Evolutionary conservation across 2,113 vertebrate genomes (phyloP).

Genomic region (Helogale parvula): DNA sequence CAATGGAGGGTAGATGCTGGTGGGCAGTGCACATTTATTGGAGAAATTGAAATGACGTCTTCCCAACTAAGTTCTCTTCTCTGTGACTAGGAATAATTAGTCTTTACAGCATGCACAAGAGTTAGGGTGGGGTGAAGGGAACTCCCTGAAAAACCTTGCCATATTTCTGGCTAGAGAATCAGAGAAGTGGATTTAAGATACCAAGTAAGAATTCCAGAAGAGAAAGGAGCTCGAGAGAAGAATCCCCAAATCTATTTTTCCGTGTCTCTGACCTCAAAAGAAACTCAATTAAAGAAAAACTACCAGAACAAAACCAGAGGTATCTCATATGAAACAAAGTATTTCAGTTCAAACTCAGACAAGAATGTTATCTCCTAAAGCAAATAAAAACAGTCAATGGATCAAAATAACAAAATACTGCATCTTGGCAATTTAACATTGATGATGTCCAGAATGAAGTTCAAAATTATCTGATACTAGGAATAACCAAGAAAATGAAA

Average conservation of each 20-base stretch:
- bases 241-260: background rate
- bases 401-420: background rate
- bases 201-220: background rate
- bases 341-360: background rate
- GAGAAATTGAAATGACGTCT: accelerated
- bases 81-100: background rate
- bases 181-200: background rate
- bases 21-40: no score
- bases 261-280: background rate
- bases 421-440: background rate
- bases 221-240: background rate
- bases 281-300: background rate
- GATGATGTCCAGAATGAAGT: background rate
- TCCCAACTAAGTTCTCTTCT: background rate
- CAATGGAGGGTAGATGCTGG: background rate
- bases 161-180: background rate
- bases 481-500: background rate
- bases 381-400: background rate
- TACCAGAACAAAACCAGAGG: background rate
- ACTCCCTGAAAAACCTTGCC: background rate
- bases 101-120: background rate
- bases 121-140: accelerated
- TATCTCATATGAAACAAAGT: background rate
- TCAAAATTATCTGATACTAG: background rate
- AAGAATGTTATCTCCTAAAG: background rate